Evolutionary conservation across 2,888 invertebrate genomes (phyloP).

Genomic region (Coenonympha glycerion): DNA sequence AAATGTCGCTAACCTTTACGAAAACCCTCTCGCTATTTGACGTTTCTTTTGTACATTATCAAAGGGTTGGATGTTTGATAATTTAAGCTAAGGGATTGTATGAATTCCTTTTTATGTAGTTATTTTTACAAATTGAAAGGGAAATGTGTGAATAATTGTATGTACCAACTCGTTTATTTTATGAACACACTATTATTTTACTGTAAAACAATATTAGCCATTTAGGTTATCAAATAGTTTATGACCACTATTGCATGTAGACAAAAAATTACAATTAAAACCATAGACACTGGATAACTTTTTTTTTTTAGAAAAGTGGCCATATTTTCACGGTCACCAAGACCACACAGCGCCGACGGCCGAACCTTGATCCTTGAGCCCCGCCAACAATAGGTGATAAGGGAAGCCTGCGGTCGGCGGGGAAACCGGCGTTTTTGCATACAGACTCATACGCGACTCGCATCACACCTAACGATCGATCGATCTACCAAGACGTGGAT

Average conservation of each 20-base stretch:
- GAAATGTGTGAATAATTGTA: background rate
- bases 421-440: slow-evolving; percentile 44
- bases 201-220: no score
- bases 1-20: slow-evolving; percentile 3
- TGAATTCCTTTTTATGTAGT: slow-evolving; percentile 4
- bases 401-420: slow-evolving; percentile 49
- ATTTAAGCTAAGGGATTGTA: slow-evolving; percentile 4
- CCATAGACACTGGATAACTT: no score
- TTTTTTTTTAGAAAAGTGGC: no score
- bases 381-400: slow-evolving; percentile 55
- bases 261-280: no score
- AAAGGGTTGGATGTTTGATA: slow-evolving; percentile 9
- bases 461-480: slow-evolving; percentile 14
- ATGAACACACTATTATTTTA: no score
- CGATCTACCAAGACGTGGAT: slow-evolving; percentile 3
- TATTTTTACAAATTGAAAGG: background rate
- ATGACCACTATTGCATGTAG: no score
- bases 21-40: slow-evolving; percentile 8
- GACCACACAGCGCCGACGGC: slow-evolving; percentile 45
- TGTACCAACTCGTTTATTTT: no score
- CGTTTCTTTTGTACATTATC: slow-evolving; percentile 8
- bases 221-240: no score
- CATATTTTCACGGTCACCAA: slow-evolving; percentile 9
- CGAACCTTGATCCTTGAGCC: no score
- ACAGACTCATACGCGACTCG: slow-evolving; percentile 39